phyloP scores from a whole-genome alignment of 35 echinoderm and acorn worm genomes.

The Diadema setosum region DNA sequence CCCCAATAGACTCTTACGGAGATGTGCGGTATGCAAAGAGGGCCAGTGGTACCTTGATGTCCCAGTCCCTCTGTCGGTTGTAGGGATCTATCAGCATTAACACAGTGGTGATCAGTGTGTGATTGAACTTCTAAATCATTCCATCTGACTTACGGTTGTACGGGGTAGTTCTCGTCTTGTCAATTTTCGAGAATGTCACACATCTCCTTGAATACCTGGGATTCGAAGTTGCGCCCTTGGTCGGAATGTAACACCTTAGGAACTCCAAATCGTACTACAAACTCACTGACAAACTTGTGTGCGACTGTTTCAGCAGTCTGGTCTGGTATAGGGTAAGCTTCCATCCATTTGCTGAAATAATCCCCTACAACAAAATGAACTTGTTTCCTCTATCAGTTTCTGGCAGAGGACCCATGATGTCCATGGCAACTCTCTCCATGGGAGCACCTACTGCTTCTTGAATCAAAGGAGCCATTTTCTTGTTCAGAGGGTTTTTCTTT shows the following conservation, averaged over 20 bases:
- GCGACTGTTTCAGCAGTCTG: constrained; percentile 47
- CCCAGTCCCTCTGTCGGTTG: constrained; percentile 52
- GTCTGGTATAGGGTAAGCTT: constrained; percentile 63
- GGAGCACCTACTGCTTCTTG: background rate
- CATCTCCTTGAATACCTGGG: constrained; percentile 13
- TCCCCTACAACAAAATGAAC: constrained; percentile 62
- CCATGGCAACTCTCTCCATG: too few relatives aligned
- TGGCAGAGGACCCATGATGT: constrained; percentile 45
- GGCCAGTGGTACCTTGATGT: constrained; percentile 26
- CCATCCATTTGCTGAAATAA: constrained; percentile 78
- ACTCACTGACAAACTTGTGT: constrained; percentile 22
- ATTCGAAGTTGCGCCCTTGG: constrained; percentile 60
- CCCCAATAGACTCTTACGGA: constrained; percentile 31
- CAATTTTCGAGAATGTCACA: constrained; percentile 33
- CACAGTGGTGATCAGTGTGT: background rate
- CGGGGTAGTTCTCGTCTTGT: constrained; percentile 57
- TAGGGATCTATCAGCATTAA: background rate
- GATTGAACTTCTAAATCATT: constrained; percentile 41
- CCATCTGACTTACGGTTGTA: constrained; percentile 34
- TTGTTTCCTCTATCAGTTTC: constrained; percentile 28
- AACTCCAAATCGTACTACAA: constrained; percentile 39
- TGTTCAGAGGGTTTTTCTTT: constrained; percentile 11
- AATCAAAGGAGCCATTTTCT: constrained; percentile 13
- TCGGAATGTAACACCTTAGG: constrained; percentile 34
- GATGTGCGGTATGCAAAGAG: constrained; percentile 43